Evolutionary conservation across 2,888 invertebrate species (phyloP), one percentile per base, ranked within the genome.

Genomic region (Rhagium mordax): DNA sequence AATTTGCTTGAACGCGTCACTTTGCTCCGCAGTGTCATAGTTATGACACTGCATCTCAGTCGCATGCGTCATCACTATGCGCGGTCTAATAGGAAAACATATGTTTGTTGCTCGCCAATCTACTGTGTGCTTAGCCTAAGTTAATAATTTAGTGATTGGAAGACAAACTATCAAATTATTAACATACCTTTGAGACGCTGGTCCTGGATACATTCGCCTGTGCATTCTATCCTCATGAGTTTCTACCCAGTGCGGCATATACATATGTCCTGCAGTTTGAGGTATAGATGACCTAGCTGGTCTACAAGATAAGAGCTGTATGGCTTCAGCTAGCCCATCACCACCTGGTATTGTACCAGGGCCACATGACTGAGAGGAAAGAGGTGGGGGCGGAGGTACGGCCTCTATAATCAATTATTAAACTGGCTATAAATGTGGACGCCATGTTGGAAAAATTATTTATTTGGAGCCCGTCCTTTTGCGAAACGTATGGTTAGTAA

Each of bases 251-350:
- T 85, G 81, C 48, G 84, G 72, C 27, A 80, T 77, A 62, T 84
- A 83, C 20, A 84, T 83, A 74, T 85, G 86, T 6, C 85, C 81
- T 1, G 85, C 81, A 10, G 82, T 78, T 69, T 82, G 82, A 6
- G 85, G 86, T 57, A 87, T 85, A n/a, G 85, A 84, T 67, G 84
- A 85, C 20, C 88, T 79, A 76, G 84, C 84, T 64, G 92, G 92
- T 74, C 91, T 88, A 80, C 91, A 92, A 6, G 92, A 92, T 5
- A 93, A 85, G 20, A 93, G 84, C 78, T 92, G 92, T 77, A 93
- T 93, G 2, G 92, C 92, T 85, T 92, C 92, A 13, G 91, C 91
- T 55, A 93, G 87, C 18, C 93, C 92, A 83, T 93, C 93, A 68
- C 92, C 92, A 82, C 92, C 91, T 21, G 91, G 89, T 78, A 91